Conservation (phyloP, 2,888 invertebrate species). For the Meiosimyza decipiens region DNA sequence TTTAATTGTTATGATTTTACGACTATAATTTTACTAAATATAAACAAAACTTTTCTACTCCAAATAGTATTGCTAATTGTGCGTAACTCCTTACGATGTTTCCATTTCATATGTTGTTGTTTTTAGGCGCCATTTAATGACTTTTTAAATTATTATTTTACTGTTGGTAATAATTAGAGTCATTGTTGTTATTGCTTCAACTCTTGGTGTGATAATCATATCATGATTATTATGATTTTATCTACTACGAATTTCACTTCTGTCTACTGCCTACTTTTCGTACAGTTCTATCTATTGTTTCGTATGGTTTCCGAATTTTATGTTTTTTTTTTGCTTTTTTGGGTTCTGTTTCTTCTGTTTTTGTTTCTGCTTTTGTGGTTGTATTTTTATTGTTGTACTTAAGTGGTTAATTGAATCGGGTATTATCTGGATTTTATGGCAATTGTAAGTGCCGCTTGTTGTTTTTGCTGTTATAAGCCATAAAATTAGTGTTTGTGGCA, state of each 20-base stretch:
- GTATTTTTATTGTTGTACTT: background rate
- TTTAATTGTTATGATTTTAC: no score
- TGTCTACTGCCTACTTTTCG: no score
- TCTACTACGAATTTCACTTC: no score
- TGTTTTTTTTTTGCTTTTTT: background rate
- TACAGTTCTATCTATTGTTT: background rate
- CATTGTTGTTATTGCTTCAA: background rate
- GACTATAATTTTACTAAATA: no score
- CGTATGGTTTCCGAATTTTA: background rate
- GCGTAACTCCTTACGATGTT: background rate
- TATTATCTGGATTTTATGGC: conserved; percentile 5
- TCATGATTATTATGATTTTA: conserved; percentile 1
- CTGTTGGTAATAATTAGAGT: background rate
- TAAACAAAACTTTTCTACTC: no score
- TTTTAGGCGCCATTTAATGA: background rate
- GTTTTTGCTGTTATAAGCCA: no score
- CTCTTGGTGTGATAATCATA: conserved; percentile 7
- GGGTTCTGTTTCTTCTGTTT: background rate
- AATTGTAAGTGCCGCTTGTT: no score
- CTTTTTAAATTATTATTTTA: conserved; percentile 13
- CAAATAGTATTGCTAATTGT: no score
- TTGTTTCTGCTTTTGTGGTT: background rate
- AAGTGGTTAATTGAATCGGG: conserved; percentile 12
- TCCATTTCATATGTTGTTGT: background rate
- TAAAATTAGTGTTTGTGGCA: no score